These are phyloP conservation scores for Rhinoptilus africanus DNA, from an alignment of 2,113 vertebrate genomes.

Conservation along the genomic window DNA sequence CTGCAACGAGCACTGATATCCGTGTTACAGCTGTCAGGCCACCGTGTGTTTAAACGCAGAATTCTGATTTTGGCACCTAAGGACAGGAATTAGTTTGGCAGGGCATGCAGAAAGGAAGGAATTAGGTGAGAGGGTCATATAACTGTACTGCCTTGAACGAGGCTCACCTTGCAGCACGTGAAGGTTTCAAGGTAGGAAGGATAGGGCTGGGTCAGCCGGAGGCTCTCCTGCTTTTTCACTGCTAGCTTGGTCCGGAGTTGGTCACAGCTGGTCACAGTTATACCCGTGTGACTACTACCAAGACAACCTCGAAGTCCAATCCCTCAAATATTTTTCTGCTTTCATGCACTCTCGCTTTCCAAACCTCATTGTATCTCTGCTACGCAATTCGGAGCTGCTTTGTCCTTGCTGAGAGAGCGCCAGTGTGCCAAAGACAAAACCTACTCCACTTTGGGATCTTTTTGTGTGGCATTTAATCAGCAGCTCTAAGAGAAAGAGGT, in stretches of 20 bases:
- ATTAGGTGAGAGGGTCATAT: neutral
- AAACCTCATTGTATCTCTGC: neutral
- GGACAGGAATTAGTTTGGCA: neutral
- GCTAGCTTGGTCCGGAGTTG: neutral
- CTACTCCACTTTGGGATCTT: neutral
- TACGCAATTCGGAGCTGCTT: neutral
- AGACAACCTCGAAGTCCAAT: neutral
- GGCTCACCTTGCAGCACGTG: neutral
- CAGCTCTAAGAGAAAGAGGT: neutral
- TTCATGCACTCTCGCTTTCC: neutral
- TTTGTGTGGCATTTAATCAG: neutral
- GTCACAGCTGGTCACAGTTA: neutral
- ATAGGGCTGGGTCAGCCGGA: neutral
- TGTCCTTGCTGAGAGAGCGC: neutral
- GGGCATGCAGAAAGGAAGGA: neutral
- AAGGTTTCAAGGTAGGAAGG: neutral
- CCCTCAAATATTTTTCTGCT: neutral
- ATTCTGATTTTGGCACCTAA: neutral
- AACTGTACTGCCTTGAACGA: neutral
- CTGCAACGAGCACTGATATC: neutral
- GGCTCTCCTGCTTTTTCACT: neutral
- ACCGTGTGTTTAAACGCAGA: slow-evolving; percentile 17
- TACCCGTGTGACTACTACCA: neutral
- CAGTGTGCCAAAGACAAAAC: neutral
- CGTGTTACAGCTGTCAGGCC: neutral